A percentile compares a stretch with the other conserved stretches of the same genome.
Conservation (phyloP, 2,113 vertebrate species). For the Vulpes vulpes region DNA sequence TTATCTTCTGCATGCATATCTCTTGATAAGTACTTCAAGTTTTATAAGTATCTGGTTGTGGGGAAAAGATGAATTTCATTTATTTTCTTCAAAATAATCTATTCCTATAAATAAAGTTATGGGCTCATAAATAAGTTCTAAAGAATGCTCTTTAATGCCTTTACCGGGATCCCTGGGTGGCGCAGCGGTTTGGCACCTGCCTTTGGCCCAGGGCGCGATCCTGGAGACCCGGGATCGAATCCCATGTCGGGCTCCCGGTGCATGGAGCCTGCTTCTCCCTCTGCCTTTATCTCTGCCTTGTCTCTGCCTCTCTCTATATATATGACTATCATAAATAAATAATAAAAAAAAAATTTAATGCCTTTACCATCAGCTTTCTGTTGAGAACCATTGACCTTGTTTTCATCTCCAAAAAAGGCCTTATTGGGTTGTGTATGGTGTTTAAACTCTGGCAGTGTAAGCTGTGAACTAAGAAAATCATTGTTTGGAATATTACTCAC, state of each 20-base stretch:
- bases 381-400: not conserved
- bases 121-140: not conserved
- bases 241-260: too few species aligned
- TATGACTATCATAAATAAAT: too few species aligned
- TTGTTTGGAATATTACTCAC: not conserved
- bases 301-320: too few species aligned
- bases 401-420: not conserved
- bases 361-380: not conserved
- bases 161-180: not conserved
- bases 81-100: conserved; percentile 44
- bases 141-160: not conserved
- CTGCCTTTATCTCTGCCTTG: too few species aligned
- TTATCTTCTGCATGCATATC: not conserved
- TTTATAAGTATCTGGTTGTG: not conserved
- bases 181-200: too few species aligned
- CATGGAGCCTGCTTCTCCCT: too few species aligned
- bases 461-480: not conserved
- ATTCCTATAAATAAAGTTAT: not conserved
- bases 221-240: too few species aligned
- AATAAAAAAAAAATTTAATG: too few species aligned
- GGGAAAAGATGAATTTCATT: conserved; percentile 13
- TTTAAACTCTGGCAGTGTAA: conserved; percentile 6
- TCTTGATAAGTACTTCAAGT: not conserved
- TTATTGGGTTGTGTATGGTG: not conserved
- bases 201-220: too few species aligned